Evolutionary conservation across 2,113 vertebrate species (phyloP), one percentile per base, ranked within the genome.

Genomic region (Perognathus longimembris): DNA sequence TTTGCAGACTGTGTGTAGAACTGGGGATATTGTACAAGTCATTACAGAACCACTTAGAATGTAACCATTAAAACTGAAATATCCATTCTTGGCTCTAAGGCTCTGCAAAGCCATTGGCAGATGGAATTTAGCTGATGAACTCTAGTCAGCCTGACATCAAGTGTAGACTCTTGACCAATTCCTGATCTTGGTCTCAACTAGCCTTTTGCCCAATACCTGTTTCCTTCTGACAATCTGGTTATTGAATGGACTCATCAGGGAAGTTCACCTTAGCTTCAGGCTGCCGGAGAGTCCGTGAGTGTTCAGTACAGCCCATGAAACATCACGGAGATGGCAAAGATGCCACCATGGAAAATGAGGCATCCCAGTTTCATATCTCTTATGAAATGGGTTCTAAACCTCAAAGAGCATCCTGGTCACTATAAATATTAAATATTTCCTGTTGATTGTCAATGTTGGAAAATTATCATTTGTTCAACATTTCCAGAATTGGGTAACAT

Each of bases 1-100:
- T 86, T 89, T 86, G 70, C 34, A 28, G 40, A n/a, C 28, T 54
- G 63, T 89, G 30, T 45, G 32, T n/a, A 61, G 89, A 82, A 61
- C 66, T 36, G 5, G 36, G 11, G 15, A 11, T 24, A 75, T 22
- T 36, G 30, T 42, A 2, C 7, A 67, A 11, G 28, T 32, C 66
- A 5, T 77, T 69, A 36, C 1, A 67, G 6, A 90, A 42, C 14
- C 28, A 73, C 54, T 87, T 67, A 34, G 87, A 77, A n/a, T n/a
- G n/a, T n/a, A n/a, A 42, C 24, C 50, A 36, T 24, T 28, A 75
- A 64, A 95, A 85, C 45, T n/a, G 21, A 45, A 83, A 67, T 86
- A 66, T 76, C 80, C 15, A 21, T 71, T 67, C 59, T 59, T 54
- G 54, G n/a, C 28, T 92, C n/a, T 42, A 36, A 73, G 38, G 9